Evolutionary conservation across 2,797 vertebrate genomes (phyloP).

Genomic region (Sebastes miniatus): DNA sequence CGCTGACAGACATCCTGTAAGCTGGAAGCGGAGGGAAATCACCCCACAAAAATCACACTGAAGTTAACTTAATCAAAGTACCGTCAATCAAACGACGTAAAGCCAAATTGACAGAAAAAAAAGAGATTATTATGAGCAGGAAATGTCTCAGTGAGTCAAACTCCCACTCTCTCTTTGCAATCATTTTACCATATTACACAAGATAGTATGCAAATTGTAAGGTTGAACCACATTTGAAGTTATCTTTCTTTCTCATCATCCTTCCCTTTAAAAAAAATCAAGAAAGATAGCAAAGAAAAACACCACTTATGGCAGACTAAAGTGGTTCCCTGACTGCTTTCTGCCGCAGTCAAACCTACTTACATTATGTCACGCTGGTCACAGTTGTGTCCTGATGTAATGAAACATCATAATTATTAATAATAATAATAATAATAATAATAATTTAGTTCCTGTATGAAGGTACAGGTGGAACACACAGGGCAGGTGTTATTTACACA

Average conservation of each 20-base stretch:
- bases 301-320: neutral
- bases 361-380: neutral
- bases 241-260: fast-evolving
- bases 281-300: neutral
- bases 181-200: neutral
- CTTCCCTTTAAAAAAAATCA: neutral
- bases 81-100: constrained; percentile 12
- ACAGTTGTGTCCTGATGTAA: neutral
- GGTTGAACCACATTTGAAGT: neutral
- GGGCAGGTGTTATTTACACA: neutral
- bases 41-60: neutral
- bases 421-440: no score
- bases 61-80: constrained; percentile 35
- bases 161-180: neutral
- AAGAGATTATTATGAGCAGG: neutral
- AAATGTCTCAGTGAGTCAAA: neutral
- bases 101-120: neutral
- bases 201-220: neutral
- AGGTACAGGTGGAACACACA: neutral
- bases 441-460: neutral
- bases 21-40: constrained; percentile 42
- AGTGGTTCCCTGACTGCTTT: neutral
- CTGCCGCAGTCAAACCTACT: neutral
- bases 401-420: neutral
- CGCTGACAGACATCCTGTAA: constrained; percentile 66